Percentiles rank a stretch among this genome's conserved stretches.
Evolutionary conservation across 2,888 invertebrate genomes (phyloP).

Genomic region (Mimachlamys varia): DNA sequence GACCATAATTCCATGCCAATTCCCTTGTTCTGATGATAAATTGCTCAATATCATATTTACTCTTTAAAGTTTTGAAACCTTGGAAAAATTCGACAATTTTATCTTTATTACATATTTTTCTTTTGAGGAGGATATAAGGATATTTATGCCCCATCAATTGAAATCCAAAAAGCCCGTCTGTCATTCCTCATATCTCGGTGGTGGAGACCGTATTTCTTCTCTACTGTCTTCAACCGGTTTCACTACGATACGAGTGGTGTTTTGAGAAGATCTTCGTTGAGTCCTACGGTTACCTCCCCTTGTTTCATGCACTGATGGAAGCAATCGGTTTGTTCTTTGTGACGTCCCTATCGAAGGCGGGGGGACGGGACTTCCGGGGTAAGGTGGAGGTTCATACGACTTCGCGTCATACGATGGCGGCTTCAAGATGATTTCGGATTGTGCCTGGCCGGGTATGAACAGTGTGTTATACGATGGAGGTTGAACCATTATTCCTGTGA

Average conservation of each 20-base stretch:
- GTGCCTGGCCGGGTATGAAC: not conserved
- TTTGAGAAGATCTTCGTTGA: not conserved
- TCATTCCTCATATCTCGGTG: slow-evolving; percentile 23
- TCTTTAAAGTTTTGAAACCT: too few species aligned
- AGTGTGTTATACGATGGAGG: not conserved
- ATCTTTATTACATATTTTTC: too few species aligned
- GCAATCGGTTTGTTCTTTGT: not conserved
- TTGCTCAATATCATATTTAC: too few species aligned
- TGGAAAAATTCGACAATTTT: too few species aligned
- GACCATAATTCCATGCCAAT: too few species aligned
- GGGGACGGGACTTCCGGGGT: not conserved
- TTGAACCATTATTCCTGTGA: not conserved
- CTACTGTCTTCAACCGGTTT: not conserved
- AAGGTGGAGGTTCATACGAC: slow-evolving; percentile 9
- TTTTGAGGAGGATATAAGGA: too few species aligned
- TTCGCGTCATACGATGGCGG: not conserved
- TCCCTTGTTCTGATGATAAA: too few species aligned
- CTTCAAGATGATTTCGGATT: not conserved
- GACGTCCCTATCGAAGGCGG: not conserved
- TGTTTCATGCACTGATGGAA: not conserved
- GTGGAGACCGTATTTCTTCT: not conserved
- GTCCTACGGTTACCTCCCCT: not conserved
- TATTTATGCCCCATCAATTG: too few species aligned
- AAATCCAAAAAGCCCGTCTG: not conserved
- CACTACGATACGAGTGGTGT: not conserved